Conservation (phyloP, 2,113 vertebrate species). For the Embiotoca jacksoni region DNA sequence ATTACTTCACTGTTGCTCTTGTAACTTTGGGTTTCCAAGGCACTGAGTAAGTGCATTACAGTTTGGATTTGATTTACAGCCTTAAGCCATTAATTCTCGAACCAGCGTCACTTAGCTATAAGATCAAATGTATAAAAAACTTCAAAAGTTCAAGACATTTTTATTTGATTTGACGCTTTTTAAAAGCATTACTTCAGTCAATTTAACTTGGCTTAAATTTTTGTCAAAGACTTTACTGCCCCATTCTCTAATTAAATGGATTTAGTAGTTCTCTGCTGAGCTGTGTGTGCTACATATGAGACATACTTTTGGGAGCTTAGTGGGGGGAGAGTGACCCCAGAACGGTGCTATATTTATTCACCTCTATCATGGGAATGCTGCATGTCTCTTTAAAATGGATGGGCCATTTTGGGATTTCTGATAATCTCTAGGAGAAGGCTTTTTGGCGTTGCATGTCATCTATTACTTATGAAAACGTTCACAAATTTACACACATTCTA, state of each 20-base stretch:
- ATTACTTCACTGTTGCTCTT: background rate
- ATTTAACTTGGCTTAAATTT: constrained; percentile 1
- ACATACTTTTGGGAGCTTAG: constrained; percentile 55
- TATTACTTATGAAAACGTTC: background rate
- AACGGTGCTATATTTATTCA: constrained; percentile 62
- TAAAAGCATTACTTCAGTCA: constrained; percentile 13
- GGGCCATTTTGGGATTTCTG: constrained; percentile 26
- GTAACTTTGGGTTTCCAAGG: background rate
- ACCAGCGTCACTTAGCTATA: constrained; percentile 8
- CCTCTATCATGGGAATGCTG: constrained; percentile 34
- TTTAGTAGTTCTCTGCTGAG: constrained; percentile 20
- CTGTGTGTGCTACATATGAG: constrained; percentile 56
- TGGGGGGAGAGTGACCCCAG: constrained; percentile 36
- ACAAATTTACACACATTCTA: constrained; percentile 1
- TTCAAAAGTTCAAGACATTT: no score
- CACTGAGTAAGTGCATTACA: background rate
- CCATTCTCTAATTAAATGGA: constrained; percentile 16
- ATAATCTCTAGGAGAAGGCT: constrained; percentile 5
- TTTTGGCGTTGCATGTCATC: constrained; percentile 22
- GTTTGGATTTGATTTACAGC: constrained; percentile 28
- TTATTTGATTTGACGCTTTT: constrained; percentile 22
- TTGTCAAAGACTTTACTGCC: background rate
- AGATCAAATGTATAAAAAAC: background rate
- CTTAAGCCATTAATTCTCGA: constrained; percentile 9
- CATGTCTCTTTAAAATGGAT: constrained; percentile 14